Evolutionary conservation across 2,888 invertebrate species (phyloP).

Genomic region (Drosophila kanekoi): DNA sequence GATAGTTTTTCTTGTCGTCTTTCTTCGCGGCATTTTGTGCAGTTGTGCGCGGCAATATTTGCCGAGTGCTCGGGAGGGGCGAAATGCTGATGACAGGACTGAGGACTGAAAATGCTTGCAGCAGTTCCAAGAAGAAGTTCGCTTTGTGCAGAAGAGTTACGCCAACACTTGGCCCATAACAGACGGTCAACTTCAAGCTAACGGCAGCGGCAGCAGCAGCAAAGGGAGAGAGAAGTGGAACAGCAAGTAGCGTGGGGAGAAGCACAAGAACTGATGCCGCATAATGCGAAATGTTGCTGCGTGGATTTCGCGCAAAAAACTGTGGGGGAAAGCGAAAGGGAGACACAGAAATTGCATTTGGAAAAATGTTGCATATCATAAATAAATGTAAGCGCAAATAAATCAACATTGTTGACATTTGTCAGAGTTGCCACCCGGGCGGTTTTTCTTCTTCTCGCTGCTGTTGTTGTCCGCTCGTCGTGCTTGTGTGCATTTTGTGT

Average conservation of each 20-base stretch:
- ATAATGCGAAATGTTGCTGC: conserved; percentile 37
- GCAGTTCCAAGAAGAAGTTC: conserved; percentile 7
- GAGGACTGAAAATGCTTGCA: background rate
- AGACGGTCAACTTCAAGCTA: conserved; percentile 28
- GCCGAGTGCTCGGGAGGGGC: conserved; percentile 17
- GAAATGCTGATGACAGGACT: conserved; percentile 19
- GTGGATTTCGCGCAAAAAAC: background rate
- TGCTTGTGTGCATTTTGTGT: conserved; percentile 15
- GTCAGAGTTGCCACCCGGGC: conserved; percentile 50
- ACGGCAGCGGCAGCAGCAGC: background rate
- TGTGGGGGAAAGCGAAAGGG: background rate
- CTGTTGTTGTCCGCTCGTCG: conserved; percentile 10
- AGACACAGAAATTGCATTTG: conserved; percentile 72
- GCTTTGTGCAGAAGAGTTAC: conserved; percentile 42
- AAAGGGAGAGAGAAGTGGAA: background rate
- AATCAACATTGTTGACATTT: conserved; percentile 80
- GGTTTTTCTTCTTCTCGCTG: background rate
- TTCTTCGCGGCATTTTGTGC: background rate
- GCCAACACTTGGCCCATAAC: conserved; percentile 56
- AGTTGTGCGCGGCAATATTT: conserved; percentile 17
- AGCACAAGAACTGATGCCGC: conserved; percentile 9
- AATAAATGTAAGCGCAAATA: conserved; percentile 79
- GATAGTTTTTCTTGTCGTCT: background rate
- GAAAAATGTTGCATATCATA: conserved; percentile 79
- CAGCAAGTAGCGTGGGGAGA: background rate